Evolutionary conservation across 1,140 invertebrate genomes (phyloP).

Genomic region (Antheraea pernyi): DNA sequence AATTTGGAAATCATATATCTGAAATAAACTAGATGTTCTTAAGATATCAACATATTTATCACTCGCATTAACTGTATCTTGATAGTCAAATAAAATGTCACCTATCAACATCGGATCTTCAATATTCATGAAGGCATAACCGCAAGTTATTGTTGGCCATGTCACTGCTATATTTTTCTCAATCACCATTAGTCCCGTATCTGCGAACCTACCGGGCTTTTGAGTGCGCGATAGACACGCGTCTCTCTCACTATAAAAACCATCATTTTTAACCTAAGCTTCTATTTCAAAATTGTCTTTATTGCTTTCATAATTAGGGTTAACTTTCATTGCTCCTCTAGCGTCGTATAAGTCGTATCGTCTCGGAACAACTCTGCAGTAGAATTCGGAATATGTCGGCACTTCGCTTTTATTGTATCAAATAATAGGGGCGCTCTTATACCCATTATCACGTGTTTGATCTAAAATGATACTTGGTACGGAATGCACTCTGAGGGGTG

Average conservation of each 20-base stretch:
- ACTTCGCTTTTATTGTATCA: constrained; percentile 79
- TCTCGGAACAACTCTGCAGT: constrained; percentile 55
- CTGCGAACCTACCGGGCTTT: constrained; percentile 64
- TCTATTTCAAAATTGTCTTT: constrained; percentile 29
- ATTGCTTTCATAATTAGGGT: constrained; percentile 21
- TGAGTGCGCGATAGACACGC: constrained; percentile 54
- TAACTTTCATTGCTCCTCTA: constrained; percentile 23
- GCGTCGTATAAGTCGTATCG: constrained; percentile 48
- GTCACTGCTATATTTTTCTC: constrained; percentile 72
- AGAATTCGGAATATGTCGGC: constrained; percentile 76
- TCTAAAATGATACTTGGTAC: constrained; percentile 75
- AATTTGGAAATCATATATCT: no score
- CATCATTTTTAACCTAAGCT: constrained; percentile 37
- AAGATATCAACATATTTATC: constrained; percentile 31
- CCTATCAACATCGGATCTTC: constrained; percentile 55
- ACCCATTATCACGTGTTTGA: constrained; percentile 77
- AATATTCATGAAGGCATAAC: constrained; percentile 78
- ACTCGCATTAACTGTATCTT: constrained; percentile 49
- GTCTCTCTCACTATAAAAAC: constrained; percentile 51
- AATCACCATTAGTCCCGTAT: constrained; percentile 77
- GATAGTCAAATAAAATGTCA: constrained; percentile 66
- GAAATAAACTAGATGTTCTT: no score
- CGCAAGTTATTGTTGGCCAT: constrained; percentile 61
- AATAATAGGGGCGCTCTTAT: constrained; percentile 78
- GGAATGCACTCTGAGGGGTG: constrained; percentile 49